phyloP scores from a whole-genome alignment of 2,113 vertebrate species.

The Tapirus terrestris region DNA sequence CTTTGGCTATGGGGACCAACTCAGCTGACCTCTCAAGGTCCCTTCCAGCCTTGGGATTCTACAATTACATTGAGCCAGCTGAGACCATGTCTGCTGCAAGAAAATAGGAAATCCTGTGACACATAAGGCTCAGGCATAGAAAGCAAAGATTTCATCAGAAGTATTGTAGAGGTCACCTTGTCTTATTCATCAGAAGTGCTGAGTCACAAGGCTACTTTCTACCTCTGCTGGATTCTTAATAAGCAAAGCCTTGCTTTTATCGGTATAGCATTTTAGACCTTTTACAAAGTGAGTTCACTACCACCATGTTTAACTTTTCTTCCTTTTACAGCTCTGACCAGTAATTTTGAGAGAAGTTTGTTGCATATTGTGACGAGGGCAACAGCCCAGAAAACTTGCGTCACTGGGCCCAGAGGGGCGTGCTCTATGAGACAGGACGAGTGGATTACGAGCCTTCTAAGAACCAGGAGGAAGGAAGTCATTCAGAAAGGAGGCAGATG shows the following conservation, averaged over 20 bases:
- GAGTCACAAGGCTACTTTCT: conserved; percentile 34
- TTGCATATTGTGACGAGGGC: not conserved
- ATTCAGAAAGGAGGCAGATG: conserved; percentile 68
- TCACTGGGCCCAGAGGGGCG: conserved; percentile 28
- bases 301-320: not conserved
- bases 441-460: conserved; percentile 74
- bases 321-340: conserved; percentile 38
- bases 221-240: not conserved
- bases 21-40: conserved; percentile 50
- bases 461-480: conserved; percentile 80
- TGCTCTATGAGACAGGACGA: conserved; percentile 36
- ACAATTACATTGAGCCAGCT: conserved; percentile 32
- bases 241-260: not conserved
- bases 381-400: conserved; percentile 47
- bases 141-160: not conserved
- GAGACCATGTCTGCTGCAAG: conserved; percentile 25
- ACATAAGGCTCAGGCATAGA: not conserved
- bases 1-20: not conserved
- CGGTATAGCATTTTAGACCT: not conserved
- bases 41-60: conserved; percentile 52
- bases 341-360: conserved; percentile 7
- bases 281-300: not conserved
- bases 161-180: conserved; percentile 40
- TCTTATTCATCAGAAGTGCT: not conserved
- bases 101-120: conserved; percentile 40